Evolutionary conservation across 2,888 invertebrate genomes (phyloP).

Genomic region (Chrysopilus asiliformis): DNA sequence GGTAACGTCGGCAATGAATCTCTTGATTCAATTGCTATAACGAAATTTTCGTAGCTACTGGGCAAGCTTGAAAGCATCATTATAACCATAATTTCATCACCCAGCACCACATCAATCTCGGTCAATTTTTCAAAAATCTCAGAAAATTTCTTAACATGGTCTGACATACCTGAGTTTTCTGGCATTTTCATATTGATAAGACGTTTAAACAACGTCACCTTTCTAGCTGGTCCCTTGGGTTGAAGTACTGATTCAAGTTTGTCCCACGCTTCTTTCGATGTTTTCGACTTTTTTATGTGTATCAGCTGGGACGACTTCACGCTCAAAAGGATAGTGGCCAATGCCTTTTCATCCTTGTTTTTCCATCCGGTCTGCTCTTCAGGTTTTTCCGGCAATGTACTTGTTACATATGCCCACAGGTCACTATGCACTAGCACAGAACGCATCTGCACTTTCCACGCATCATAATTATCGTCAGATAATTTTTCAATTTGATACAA

Average conservation of each 20-base stretch:
- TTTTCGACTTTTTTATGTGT: conserved; percentile 13
- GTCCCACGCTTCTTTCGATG: conserved; percentile 11
- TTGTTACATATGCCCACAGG: conserved; percentile 3
- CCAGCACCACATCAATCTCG: conserved; percentile 9
- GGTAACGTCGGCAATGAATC: conserved; percentile 9
- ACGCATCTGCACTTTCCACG: conserved; percentile 7
- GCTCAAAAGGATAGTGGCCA: conserved; percentile 2
- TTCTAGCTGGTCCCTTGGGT: conserved; percentile 13
- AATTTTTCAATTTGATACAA: no score
- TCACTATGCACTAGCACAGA: conserved; percentile 7
- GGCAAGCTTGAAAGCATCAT: conserved; percentile 15
- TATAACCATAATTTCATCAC: conserved; percentile 11
- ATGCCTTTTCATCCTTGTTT: conserved; percentile 2
- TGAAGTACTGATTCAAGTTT: conserved; percentile 12
- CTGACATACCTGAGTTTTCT: conserved; percentile 7
- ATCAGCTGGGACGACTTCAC: conserved; percentile 13
- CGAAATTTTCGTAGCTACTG: conserved; percentile 11
- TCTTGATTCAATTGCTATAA: conserved; percentile 15
- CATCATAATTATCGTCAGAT: conserved; percentile 4
- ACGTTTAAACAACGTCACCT: conserved; percentile 12
- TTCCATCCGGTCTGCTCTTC: background rate
- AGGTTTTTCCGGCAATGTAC: background rate
- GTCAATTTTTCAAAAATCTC: conserved; percentile 10
- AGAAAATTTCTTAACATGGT: conserved; percentile 13
- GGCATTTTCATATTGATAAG: conserved; percentile 9